Evolutionary conservation across 2,797 vertebrate species (phyloP), one percentile per base, ranked within the genome.

Genomic region (Sandelia bainsii): DNA sequence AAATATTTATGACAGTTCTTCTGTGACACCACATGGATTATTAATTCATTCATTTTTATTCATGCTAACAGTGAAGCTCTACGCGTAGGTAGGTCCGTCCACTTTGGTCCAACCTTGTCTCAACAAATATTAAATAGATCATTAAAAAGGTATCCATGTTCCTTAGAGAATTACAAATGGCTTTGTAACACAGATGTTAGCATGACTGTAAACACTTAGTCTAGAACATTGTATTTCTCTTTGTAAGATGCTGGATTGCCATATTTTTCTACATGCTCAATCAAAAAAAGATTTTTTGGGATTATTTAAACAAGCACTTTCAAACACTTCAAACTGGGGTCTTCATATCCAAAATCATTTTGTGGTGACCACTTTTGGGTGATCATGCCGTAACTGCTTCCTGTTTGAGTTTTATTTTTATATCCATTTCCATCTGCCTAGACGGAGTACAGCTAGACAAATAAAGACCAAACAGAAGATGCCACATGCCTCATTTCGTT

Each of bases 401-500:
- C 87, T 83, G 75, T 84, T 71, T 61, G 65, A 73, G 23, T 79
- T 71, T 51, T 75, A 68, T 78, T 85, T 83, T 74, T 50, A 71
- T 51, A 10, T 58, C 68, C 37, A 12, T 78, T 80, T 74, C 66
- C 64, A 34, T 63, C 75, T 52, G 58, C 51, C 56, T 59, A 63
- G 65, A 32, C 25, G 68, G 58, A 54, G 61, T 49, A 59, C 72
- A 81, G 56, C 70, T 72, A 39, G 23, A 79, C 64, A 77, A 84
- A 86, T 22, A 75, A 39, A 59, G 63, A 51, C 45, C 63, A 29
- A 72, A 66, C 54, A 80, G 85, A 82, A 82, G 82, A 86, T 79
- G 83, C 88, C 84, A 81, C 79, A 91, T 83, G 79, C 72, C 79
- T 83, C 76, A 64, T 84, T 85, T 80, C 52, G 13, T 71, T 59